Evolutionary conservation across 2,888 invertebrate species (phyloP).

Genomic region (Stomorhina lunata): DNA sequence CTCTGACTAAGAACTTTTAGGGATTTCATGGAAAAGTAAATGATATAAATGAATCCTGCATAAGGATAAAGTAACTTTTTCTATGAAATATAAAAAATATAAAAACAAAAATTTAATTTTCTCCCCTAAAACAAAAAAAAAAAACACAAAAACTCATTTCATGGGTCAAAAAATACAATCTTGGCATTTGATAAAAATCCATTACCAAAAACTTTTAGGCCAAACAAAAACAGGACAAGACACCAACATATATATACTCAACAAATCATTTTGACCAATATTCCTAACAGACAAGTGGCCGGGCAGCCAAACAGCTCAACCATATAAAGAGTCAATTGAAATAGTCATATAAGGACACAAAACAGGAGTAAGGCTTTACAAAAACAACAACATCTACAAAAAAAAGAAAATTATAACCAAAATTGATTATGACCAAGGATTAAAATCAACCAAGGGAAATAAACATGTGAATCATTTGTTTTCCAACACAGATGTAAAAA

Average conservation of each 20-base stretch:
- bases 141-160: conserved; percentile 79
- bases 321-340: conserved; percentile 31
- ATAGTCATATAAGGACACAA: background rate
- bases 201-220: conserved; percentile 8
- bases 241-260: background rate
- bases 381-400: background rate
- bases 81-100: background rate
- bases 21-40: background rate
- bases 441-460: conserved; percentile 56
- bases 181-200: conserved; percentile 62
- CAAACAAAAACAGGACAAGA: background rate
- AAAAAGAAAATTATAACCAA: conserved; percentile 37
- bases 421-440: conserved; percentile 61
- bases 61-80: background rate
- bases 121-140: conserved; percentile 62
- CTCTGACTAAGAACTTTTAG: background rate
- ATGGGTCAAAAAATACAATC: conserved; percentile 79
- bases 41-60: background rate
- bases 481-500: conserved; percentile 57
- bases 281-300: conserved; percentile 6
- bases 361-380: background rate
- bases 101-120: conserved; percentile 46
- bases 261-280: no score
- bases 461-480: conserved; percentile 53
- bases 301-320: background rate